These are phyloP conservation scores for Myotis yumanensis DNA, from an alignment of 2,113 vertebrate species.

Conservation along the genomic window DNA sequence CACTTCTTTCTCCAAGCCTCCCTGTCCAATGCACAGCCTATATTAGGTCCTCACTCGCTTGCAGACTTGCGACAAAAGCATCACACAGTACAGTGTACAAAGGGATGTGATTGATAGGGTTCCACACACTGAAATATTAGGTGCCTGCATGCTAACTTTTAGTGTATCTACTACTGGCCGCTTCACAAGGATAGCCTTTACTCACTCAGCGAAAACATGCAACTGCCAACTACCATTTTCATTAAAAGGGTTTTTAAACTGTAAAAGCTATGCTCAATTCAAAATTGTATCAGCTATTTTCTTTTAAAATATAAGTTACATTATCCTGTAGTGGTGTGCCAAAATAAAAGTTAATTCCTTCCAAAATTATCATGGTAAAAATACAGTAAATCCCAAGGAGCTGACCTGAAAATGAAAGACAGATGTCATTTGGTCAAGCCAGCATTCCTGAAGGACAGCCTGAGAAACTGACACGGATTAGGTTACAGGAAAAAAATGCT, in stretches of 20 bases:
- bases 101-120: not conserved
- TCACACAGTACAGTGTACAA: not conserved
- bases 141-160: not conserved
- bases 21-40: not conserved
- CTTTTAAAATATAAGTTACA: not conserved
- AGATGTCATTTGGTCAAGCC: not conserved
- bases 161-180: accelerated
- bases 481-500: not conserved
- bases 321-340: not conserved
- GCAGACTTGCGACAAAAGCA: not conserved
- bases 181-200: not conserved
- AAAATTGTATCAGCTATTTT: not conserved
- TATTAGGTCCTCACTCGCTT: too few species aligned
- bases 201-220: not conserved
- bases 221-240: not conserved
- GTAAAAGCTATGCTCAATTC: not conserved
- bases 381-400: not conserved
- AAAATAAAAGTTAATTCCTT: slow-evolving; percentile 6
- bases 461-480: not conserved
- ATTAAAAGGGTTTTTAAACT: not conserved
- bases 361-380: not conserved
- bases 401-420: not conserved
- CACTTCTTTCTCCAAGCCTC: not conserved
- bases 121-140: not conserved
- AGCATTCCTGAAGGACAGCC: not conserved